phyloP scores from a whole-genome alignment of 2,797 vertebrate genomes.

The Poeciliopsis infans region DNA sequence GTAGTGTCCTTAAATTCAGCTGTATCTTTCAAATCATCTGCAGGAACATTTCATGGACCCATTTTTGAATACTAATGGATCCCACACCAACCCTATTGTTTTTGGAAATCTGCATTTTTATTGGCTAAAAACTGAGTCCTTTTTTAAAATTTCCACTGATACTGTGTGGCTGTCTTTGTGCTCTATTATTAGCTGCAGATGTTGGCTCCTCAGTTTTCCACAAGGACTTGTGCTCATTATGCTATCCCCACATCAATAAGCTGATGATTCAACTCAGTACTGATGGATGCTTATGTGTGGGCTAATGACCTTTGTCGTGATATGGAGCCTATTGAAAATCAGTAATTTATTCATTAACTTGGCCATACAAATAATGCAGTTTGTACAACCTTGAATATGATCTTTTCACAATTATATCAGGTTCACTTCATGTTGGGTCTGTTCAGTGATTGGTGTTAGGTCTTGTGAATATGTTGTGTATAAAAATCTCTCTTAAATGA shows the following conservation, averaged over 20 bases:
- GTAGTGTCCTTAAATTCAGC: slow-evolving; percentile 50
- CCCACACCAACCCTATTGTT: slow-evolving; percentile 32
- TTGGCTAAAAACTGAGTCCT: slow-evolving; percentile 36
- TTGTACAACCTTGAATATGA: slow-evolving; percentile 41
- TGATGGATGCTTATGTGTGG: slow-evolving; percentile 62
- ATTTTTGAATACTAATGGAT: slow-evolving; percentile 49
- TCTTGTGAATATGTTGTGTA: slow-evolving; percentile 1
- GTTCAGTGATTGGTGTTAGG: slow-evolving; percentile 28
- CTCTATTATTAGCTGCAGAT: slow-evolving; percentile 47
- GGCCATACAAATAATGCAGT: slow-evolving; percentile 44
- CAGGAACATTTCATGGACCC: slow-evolving; percentile 21
- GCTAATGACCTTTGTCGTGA: slow-evolving; percentile 65
- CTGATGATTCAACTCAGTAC: slow-evolving; percentile 55
- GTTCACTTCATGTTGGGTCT: slow-evolving; percentile 1
- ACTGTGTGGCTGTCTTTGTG: slow-evolving; percentile 30
- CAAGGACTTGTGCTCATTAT: slow-evolving; percentile 54
- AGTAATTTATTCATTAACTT: slow-evolving; percentile 61
- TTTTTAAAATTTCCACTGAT: slow-evolving; percentile 40
- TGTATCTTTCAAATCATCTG: slow-evolving; percentile 45
- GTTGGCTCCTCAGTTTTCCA: slow-evolving; percentile 42
- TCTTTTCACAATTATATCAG: slow-evolving; percentile 45
- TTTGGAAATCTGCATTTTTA: slow-evolving; percentile 51
- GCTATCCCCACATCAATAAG: slow-evolving; percentile 49
- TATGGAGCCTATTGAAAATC: slow-evolving; percentile 57
- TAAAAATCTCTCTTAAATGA: neutral